phyloP scores from a whole-genome alignment of 2,888 invertebrate species.

The Microctonus brassicae region DNA sequence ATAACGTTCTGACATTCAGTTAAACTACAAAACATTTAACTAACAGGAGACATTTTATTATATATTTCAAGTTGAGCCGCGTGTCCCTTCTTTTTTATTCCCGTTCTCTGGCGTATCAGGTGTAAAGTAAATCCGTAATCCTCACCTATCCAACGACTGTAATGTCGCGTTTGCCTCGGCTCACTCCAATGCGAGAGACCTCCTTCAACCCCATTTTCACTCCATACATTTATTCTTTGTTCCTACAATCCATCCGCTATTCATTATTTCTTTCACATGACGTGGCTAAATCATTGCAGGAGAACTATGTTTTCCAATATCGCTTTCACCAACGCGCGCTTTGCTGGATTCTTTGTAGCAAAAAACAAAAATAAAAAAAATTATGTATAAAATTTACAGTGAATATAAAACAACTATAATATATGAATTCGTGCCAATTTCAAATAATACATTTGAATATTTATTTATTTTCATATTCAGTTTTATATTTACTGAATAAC shows the following conservation, averaged over 20 bases:
- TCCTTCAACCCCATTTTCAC: slow-evolving; percentile 2
- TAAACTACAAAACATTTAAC: slow-evolving; percentile 37
- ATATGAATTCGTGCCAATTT: no score
- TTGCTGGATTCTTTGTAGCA: no score
- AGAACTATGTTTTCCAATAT: neutral
- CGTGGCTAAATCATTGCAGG: neutral
- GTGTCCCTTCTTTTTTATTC: slow-evolving; percentile 31
- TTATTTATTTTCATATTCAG: no score
- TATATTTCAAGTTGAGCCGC: neutral
- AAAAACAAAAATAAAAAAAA: neutral
- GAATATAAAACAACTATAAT: neutral
- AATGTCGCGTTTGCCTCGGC: neutral
- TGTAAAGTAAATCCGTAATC: slow-evolving; percentile 28
- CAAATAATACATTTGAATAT: no score
- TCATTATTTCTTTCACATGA: neutral
- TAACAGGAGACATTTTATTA: slow-evolving; percentile 12
- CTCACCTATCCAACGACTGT: slow-evolving; percentile 2
- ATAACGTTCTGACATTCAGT: slow-evolving; percentile 56
- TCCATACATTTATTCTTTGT: neutral
- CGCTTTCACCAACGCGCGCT: neutral
- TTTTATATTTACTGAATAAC: no score
- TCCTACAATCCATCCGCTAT: neutral
- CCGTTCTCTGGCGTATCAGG: neutral
- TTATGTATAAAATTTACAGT: neutral
- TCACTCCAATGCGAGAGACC: neutral